Evolutionary conservation across 1,140 invertebrate species (phyloP).

Genomic region (Cyrtorhinus lividipennis): DNA sequence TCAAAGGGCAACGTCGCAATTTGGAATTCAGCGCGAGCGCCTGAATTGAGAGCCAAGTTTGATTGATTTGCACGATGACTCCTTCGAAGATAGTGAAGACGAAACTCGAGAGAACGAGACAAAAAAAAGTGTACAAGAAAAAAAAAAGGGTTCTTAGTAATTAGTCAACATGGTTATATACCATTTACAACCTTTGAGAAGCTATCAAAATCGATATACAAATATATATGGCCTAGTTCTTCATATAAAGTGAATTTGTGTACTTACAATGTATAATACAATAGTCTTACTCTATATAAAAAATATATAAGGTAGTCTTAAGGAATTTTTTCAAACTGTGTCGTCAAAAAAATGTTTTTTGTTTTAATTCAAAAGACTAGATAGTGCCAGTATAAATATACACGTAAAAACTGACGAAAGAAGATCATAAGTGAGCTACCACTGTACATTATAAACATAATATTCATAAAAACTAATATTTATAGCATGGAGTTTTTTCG

Average conservation of each 20-base stretch:
- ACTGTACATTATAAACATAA: background rate
- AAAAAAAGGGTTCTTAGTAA: constrained; percentile 2
- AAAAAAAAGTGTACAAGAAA: background rate
- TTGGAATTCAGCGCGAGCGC: no score
- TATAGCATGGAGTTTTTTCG: background rate
- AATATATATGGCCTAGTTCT: constrained; percentile 17
- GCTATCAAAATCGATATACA: constrained; percentile 21
- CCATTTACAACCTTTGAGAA: constrained; percentile 19
- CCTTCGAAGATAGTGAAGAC: no score
- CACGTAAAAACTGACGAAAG: background rate
- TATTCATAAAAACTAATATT: no score
- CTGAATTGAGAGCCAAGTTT: no score
- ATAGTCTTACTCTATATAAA: constrained; percentile 14
- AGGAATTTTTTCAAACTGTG: constrained; percentile 4
- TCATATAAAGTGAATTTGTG: constrained; percentile 14
- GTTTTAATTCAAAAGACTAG: constrained; percentile 15
- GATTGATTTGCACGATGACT: no score
- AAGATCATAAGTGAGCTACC: background rate
- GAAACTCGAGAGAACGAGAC: no score
- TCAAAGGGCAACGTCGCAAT: no score
- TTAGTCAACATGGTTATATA: constrained; percentile 9
- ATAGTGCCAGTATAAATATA: constrained; percentile 17
- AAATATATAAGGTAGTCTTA: constrained; percentile 20
- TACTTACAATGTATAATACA: constrained; percentile 19
- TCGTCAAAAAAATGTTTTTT: background rate